Conservation (phyloP, 2,113 vertebrate genomes). For the Aldabrachelys gigantea region DNA sequence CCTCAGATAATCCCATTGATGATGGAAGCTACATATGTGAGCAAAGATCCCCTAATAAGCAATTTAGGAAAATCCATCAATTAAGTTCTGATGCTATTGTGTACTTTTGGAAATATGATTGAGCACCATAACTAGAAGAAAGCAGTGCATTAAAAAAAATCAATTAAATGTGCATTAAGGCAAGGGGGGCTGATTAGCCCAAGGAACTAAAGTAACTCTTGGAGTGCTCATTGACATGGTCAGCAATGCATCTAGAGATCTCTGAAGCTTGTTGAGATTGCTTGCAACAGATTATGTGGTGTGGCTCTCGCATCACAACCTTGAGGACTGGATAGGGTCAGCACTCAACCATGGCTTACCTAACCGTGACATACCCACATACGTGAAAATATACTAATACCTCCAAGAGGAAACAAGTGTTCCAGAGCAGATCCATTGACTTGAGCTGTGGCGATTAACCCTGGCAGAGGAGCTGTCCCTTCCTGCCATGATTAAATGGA, state of each 20-base stretch:
- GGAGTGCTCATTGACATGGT: not conserved
- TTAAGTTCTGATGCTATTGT: not conserved
- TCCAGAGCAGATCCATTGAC: not conserved
- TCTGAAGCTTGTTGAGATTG: not conserved
- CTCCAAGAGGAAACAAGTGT: not conserved
- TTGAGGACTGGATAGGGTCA: not conserved
- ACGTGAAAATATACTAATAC: not conserved
- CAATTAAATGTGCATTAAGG: not conserved
- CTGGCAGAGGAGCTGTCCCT: not conserved
- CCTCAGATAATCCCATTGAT: constrained; percentile 32
- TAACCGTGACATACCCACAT: not conserved
- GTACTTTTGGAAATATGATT: not conserved
- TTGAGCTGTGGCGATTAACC: not conserved
- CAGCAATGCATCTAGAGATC: not conserved
- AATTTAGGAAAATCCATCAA: not conserved
- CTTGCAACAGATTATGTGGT: not conserved
- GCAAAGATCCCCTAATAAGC: constrained; percentile 12
- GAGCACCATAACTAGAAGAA: constrained; percentile 30
- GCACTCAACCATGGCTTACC: not conserved
- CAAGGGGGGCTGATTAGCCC: not conserved
- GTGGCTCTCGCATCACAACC: not conserved
- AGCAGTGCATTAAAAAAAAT: too few species aligned
- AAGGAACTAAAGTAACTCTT: not conserved
- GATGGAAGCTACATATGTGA: constrained; percentile 41
- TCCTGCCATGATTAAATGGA: not conserved